Percentiles rank a stretch among this genome's conserved stretches.
Conservation (phyloP, 2,888 invertebrate genomes). For the Leptopilina drosophilae region DNA sequence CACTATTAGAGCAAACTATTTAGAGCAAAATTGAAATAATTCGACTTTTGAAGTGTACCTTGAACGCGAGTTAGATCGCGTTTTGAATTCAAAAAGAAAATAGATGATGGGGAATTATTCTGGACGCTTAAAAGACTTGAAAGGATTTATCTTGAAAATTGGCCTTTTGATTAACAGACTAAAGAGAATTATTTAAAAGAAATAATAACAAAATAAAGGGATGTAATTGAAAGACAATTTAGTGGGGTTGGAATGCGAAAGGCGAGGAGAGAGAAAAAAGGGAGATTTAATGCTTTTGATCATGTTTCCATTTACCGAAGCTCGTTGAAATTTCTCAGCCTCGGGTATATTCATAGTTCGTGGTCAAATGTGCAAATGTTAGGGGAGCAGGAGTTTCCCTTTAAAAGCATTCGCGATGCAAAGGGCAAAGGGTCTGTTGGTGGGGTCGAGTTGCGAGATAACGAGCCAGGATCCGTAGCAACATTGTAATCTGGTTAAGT, state of each 20-base stretch:
- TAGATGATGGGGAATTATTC: too few species aligned
- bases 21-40: too few species aligned
- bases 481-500: conserved; percentile 44
- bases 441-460: conserved; percentile 35
- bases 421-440: conserved; percentile 31
- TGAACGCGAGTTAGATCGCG: too few species aligned
- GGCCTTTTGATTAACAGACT: too few species aligned
- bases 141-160: too few species aligned
- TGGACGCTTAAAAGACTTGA: too few species aligned
- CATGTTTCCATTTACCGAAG: conserved; percentile 11
- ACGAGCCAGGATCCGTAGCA: conserved; percentile 39
- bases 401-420: conserved; percentile 18
- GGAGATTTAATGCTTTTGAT: conserved; percentile 6
- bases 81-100: too few species aligned
- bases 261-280: not conserved
- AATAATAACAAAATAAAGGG: too few species aligned
- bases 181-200: too few species aligned
- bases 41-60: too few species aligned
- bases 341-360: conserved; percentile 26
- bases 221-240: too few species aligned
- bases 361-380: conserved; percentile 33
- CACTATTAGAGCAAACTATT: too few species aligned
- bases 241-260: not conserved
- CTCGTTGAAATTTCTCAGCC: conserved; percentile 35
- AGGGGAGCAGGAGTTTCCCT: not conserved